A percentile compares a stretch with the other conserved stretches of the same genome.
phyloP scores from a whole-genome alignment of 2,113 vertebrate genomes.

The Microcebus ravelobensis region DNA sequence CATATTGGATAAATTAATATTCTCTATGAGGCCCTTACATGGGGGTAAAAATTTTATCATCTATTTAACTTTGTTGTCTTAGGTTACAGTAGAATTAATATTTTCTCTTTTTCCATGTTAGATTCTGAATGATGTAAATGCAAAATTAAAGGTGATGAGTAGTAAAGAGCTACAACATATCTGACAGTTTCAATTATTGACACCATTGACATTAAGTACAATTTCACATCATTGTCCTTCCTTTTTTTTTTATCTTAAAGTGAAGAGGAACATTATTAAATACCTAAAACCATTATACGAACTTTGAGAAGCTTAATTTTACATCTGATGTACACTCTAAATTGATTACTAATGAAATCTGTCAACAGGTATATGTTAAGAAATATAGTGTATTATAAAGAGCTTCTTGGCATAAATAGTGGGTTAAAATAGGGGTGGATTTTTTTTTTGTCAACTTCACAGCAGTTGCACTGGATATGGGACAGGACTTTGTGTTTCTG shows the following conservation, averaged over 20 bases:
- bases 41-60: background rate
- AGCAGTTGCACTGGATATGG: background rate
- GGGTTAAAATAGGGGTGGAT: background rate
- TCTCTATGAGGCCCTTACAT: background rate
- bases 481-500: background rate
- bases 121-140: background rate
- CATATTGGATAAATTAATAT: background rate
- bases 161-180: background rate
- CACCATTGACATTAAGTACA: background rate
- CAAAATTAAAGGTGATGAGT: background rate
- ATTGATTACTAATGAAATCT: background rate
- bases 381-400: background rate
- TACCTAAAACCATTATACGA: background rate
- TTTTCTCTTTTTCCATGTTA: background rate
- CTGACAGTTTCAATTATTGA: background rate
- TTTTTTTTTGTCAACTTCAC: background rate
- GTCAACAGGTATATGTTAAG: background rate
- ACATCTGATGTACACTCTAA: background rate
- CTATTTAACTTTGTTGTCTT: background rate
- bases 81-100: background rate
- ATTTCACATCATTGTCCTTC: background rate
- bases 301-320: background rate
- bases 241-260: background rate
- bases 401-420: background rate
- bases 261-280: background rate